These are phyloP conservation scores for Eristalinus sepulchralis DNA, from an alignment of 2,888 invertebrate genomes.

Conservation along the genomic window DNA sequence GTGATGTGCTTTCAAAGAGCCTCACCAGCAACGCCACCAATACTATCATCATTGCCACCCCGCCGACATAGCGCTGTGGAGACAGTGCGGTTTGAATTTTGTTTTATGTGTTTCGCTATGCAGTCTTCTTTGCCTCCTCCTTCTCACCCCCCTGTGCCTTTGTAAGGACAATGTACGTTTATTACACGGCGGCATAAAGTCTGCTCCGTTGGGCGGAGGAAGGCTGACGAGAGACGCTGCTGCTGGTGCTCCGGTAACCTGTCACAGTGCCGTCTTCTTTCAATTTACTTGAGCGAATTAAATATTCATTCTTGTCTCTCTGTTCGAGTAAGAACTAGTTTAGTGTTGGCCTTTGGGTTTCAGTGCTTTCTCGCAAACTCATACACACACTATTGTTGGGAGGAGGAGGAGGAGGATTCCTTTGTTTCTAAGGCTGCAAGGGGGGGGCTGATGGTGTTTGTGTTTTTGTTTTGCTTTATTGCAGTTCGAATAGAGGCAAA, in stretches of 20 bases:
- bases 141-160: background rate
- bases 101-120: constrained; percentile 24
- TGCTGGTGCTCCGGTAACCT: constrained; percentile 42
- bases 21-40: background rate
- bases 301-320: constrained; percentile 52
- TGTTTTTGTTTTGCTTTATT: background rate
- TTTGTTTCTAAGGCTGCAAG: constrained; percentile 5
- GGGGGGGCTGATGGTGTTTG: background rate
- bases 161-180: constrained; percentile 56
- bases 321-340: constrained; percentile 10
- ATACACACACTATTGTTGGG: background rate
- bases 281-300: constrained; percentile 58
- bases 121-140: constrained; percentile 22
- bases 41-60: background rate
- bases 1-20: constrained; percentile 2
- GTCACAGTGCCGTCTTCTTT: constrained; percentile 39
- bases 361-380: background rate
- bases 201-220: constrained; percentile 2
- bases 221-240: background rate
- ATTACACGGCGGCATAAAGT: constrained; percentile 45
- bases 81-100: constrained; percentile 14
- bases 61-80: background rate
- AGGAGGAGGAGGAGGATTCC: constrained; percentile 1
- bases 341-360: constrained; percentile 8
- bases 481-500: constrained; percentile 6